These are phyloP conservation scores for Aegithalos caudatus DNA, from an alignment of 2,113 vertebrate genomes.

Conservation along the genomic window DNA sequence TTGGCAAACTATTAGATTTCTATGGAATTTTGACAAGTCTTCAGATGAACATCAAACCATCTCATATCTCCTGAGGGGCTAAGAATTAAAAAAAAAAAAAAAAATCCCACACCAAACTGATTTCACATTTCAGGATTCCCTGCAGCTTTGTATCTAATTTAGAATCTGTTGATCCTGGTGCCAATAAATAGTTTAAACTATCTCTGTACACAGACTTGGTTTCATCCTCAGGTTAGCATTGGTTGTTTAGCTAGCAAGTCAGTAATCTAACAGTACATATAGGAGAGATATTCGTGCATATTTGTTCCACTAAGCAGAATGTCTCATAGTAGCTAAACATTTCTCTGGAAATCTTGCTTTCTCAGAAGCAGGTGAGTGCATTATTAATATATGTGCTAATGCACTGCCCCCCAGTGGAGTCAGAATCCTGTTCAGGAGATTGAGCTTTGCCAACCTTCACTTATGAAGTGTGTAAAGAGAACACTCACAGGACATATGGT, in stretches of 20 bases:
- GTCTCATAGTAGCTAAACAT: neutral
- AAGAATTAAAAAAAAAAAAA: neutral
- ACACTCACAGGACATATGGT: neutral
- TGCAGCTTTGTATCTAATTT: constrained; percentile 62
- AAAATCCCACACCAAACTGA: neutral
- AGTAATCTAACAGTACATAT: neutral
- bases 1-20: constrained; percentile 59
- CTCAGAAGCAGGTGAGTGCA: neutral
- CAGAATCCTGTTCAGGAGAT: neutral
- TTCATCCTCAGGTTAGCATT: neutral
- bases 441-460: neutral
- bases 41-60: constrained; percentile 58
- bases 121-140: constrained; percentile 25
- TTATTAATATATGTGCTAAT: neutral
- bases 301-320: neutral
- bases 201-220: neutral
- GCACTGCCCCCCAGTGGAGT: constrained; percentile 33
- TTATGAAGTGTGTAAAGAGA: neutral
- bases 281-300: neutral
- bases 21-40: constrained; percentile 50
- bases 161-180: constrained; percentile 60
- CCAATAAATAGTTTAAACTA: constrained; percentile 49
- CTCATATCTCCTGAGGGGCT: constrained; percentile 31
- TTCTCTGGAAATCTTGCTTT: neutral
- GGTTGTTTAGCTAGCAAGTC: neutral